These are phyloP conservation scores for Candidula unifasciata DNA, from an alignment of 2,888 invertebrate species.

Conservation along the genomic window DNA sequence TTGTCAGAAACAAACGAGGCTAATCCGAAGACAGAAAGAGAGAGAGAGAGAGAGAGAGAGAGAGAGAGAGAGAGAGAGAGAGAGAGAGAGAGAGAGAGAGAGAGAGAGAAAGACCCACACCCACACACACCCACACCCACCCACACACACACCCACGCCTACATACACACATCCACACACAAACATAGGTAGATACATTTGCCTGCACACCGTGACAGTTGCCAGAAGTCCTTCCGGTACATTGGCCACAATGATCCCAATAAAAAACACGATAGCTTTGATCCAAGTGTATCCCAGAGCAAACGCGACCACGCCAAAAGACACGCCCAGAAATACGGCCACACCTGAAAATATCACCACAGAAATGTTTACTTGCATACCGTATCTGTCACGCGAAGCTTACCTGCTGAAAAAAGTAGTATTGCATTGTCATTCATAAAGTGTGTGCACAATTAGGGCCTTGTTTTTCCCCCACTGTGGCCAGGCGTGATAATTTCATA, in stretches of 20 bases:
- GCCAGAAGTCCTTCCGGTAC: constrained; percentile 99
- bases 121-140: constrained; percentile 11
- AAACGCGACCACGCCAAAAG: constrained; percentile 98
- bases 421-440: too few relatives aligned
- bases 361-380: neutral
- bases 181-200: neutral
- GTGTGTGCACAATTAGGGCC: too few relatives aligned
- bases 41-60: constrained; percentile 4
- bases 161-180: neutral
- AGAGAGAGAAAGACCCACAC: neutral
- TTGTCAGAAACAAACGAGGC: too few relatives aligned
- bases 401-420: too few relatives aligned
- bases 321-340: constrained; percentile 86
- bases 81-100: neutral
- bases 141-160: neutral
- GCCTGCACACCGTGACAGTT: constrained; percentile 90
- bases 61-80: constrained; percentile 36
- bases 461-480: too few relatives aligned
- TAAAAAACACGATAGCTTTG: constrained; percentile 97
- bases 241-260: constrained; percentile 99
- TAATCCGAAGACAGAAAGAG: too few relatives aligned
- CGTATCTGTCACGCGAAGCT: neutral
- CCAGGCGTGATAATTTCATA: too few relatives aligned
- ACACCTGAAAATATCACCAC: constrained; percentile 81
- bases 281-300: constrained; percentile 98